Base-by-base conservation (phyloP, 1,140 invertebrate genomes). In the Papilio polyxenes region DNA sequence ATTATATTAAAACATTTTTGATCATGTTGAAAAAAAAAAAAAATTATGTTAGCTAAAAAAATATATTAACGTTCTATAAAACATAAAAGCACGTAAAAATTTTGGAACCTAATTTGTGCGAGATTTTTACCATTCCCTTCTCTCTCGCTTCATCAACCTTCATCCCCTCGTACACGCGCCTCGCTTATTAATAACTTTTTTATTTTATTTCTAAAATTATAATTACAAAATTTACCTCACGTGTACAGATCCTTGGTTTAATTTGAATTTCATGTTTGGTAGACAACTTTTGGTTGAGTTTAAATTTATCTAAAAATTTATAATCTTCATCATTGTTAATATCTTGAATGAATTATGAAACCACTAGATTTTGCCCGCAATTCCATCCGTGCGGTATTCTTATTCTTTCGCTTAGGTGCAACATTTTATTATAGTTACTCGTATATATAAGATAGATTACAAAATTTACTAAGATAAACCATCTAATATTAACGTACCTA, bases 221-320 rank as follows among this genome's bases (percentile, higher is more conserved):
- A 72, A 72, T 72, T 72, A 72, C 65, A 72, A 72, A 72, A 72
- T 72, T 72, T 40, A 72, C 65, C 65, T 72, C 65, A 72, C 65
- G 31, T 72, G 15, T 37, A 37, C 31, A 72, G 23, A 72, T 37
- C 40, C 11, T 37, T 17, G 65, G 3, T 72, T 13, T 72, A 40
- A 72, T 72, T 72, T 72, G 31, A 72, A 72, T 40, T 72, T 72
- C 31, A 37, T 72, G 31, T 72, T 37, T 37, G 23, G 31, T 37
- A 72, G 2, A 72, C 7, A 72, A 40, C 23, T 72, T 17, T 72
- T 72, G 31, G 13, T 72, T 40, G 5, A 72, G 37, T 72, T 37
- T 72, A 37, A 72, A 72, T 37, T 69, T 37, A 69, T 56, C 23
- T 62, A 31, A n/a, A n/a, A n/a, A n/a, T n/a, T n/a, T n/a, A 62